Base-by-base conservation (phyloP, 64 coral and sea anemone species). In the Catalaphyllia jardinei region DNA sequence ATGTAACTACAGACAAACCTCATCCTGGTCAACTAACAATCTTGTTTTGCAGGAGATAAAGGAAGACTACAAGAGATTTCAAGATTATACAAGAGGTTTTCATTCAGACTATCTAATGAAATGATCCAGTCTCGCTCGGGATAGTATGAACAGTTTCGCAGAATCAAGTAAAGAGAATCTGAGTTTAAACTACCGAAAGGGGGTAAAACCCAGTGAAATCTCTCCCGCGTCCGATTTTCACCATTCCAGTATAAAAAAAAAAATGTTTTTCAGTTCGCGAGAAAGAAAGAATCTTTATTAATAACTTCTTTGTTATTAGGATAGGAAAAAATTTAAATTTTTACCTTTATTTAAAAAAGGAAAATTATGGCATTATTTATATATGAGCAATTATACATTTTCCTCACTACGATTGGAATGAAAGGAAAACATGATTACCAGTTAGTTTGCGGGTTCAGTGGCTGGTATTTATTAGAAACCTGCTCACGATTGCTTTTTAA, bases 41-140 rank as follows among this genome's bases (percentile, higher is more conserved):
- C 50, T 88, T 24, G 80, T 33, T 11, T 65, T 87, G 10, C 30
- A 94, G 93, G 93, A 85, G 39, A 73, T 94, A 67, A 90, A 86
- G 76, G 88, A 94, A 87, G 93, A 94, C 79, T 94, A 94, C 82
- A 94, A 94, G 67, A 81, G 93, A 64, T 94, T 94, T 82, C 93
- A 94, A 87, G 73, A 94, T 62, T 89, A 89, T 49, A 94, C 93
- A 11, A 72, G 67, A 81, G 88, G 93, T 73, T 94, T 89, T 75
- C 74, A 86, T 76, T 94, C 93, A 8, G 93, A 94, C 75, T 94
- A 86, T 61, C 82, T 94, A 30, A 59, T 94, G 74, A 80, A 83
- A 74, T 94, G 59, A 91, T 22, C 20, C 15, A 57, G 10, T 57
- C 54, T 16, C 11, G 8, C 54, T 57, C 15, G 10, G 33, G 42